Evolutionary conservation across 1,140 invertebrate species (phyloP).

Genomic region (Maconellicoccus hirsutus): DNA sequence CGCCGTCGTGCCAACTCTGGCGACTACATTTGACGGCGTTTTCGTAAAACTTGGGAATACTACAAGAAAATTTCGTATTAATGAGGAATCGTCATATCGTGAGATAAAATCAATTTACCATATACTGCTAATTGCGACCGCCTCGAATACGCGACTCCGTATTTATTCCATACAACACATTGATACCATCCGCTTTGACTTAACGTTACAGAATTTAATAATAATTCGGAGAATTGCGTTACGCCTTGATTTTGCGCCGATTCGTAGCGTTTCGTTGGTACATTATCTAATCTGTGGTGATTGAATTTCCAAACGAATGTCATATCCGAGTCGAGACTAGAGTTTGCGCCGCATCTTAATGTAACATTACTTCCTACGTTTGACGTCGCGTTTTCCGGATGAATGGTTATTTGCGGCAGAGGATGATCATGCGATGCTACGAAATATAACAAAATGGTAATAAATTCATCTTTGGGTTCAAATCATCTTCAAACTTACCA

Average conservation of each 20-base stretch:
- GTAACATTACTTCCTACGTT: conserved; percentile 74
- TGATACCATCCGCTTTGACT: conserved; percentile 78
- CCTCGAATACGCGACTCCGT: conserved; percentile 77
- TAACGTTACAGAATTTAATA: conserved; percentile 58
- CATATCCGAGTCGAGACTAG: conserved; percentile 48
- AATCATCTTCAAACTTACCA: conserved; percentile 41
- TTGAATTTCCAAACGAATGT: conserved; percentile 82
- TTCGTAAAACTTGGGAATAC: conserved; percentile 80
- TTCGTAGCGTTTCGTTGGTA: conserved; percentile 14
- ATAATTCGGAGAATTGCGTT: conserved; percentile 23
- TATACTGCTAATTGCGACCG: conserved; percentile 76
- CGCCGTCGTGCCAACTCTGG: conserved; percentile 73
- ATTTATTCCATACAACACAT: conserved; percentile 80
- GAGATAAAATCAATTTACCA: conserved; percentile 40
- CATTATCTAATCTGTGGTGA: conserved; percentile 52
- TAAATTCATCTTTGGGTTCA: background rate
- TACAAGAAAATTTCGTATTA: conserved; percentile 32
- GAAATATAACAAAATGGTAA: conserved; percentile 12
- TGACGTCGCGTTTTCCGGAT: conserved; percentile 66
- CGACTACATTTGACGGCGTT: conserved; percentile 69
- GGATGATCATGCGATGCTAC: conserved; percentile 51
- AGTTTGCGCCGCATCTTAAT: conserved; percentile 64
- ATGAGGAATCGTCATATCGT: background rate
- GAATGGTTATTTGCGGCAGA: conserved; percentile 69
- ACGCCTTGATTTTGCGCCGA: background rate